phyloP scores from a whole-genome alignment of 2,113 vertebrate species.

The Paracanthobrama guichenoti region DNA sequence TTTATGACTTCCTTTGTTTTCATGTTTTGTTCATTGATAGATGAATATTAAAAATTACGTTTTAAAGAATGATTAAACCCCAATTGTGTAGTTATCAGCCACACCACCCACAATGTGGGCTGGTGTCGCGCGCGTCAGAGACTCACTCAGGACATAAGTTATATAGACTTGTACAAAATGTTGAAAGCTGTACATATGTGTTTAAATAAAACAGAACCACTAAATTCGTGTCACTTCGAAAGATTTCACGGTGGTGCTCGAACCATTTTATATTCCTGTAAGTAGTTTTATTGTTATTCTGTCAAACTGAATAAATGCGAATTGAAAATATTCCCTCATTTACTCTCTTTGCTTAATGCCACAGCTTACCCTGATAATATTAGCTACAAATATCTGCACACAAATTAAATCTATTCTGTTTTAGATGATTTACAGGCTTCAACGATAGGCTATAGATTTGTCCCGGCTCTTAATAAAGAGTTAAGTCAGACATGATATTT shows the following conservation, averaged over 20 bases:
- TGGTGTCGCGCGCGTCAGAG: conserved; percentile 61
- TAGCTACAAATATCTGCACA: too few relatives aligned
- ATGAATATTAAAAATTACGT: conserved; percentile 64
- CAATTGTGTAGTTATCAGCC: conserved; percentile 62
- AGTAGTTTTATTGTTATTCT: conserved; percentile 75
- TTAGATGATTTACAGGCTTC: background rate
- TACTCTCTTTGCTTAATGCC: background rate
- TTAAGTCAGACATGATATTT: conserved; percentile 61
- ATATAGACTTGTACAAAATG: conserved; percentile 79
- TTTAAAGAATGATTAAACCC: conserved; percentile 59
- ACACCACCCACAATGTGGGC: conserved; percentile 59
- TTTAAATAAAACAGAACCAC: conserved; percentile 78
- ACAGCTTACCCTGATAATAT: background rate
- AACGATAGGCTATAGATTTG: background rate
- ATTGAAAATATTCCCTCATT: conserved; percentile 53
- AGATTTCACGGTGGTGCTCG: conserved; percentile 70
- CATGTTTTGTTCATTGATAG: conserved; percentile 64
- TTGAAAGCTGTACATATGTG: conserved; percentile 81
- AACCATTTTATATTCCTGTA: conserved; percentile 73
- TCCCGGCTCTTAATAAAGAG: conserved; percentile 56
- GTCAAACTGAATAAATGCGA: conserved; percentile 78
- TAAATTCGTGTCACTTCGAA: conserved; percentile 74
- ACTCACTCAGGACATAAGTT: conserved; percentile 81
- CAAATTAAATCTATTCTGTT: background rate
- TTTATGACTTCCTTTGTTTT: conserved; percentile 71